Conservation (phyloP, 2,797 vertebrate species). For the Pipistrellus nathusii region DNA sequence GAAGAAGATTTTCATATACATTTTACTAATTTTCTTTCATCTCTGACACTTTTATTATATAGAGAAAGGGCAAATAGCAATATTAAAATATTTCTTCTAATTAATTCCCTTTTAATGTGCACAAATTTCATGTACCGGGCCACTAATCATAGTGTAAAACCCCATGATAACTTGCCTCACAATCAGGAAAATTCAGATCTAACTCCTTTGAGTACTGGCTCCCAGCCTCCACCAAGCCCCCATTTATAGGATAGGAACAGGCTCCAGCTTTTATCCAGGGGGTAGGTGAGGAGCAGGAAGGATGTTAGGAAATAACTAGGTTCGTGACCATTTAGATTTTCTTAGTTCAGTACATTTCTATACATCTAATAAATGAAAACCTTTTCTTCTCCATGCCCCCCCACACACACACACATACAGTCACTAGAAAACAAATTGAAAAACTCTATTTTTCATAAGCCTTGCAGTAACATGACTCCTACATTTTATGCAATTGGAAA, state of each 20-base stretch:
- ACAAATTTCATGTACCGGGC: too few relatives aligned
- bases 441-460: slow-evolving; percentile 53
- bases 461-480: slow-evolving; percentile 24
- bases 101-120: too few relatives aligned
- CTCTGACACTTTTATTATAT: too few relatives aligned
- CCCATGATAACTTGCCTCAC: background rate
- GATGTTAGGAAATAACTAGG: slow-evolving; percentile 32
- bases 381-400: slow-evolving; percentile 12
- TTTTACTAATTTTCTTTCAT: too few relatives aligned
- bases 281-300: background rate
- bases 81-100: too few relatives aligned
- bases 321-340: slow-evolving; percentile 25
- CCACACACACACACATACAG: slow-evolving; percentile 2
- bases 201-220: background rate
- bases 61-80: too few relatives aligned
- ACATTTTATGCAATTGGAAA: slow-evolving; percentile 41
- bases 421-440: slow-evolving; percentile 53
- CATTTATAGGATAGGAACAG: background rate
- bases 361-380: slow-evolving; percentile 45
- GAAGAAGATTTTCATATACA: too few relatives aligned
- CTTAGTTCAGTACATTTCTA: slow-evolving; percentile 46
- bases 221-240: background rate
- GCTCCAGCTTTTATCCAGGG: background rate
- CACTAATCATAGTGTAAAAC: slow-evolving; percentile 15
- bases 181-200: slow-evolving; percentile 27